Percentiles rank a stretch among this genome's conserved stretches.
These are phyloP conservation scores for Auanema sp. DNA, from an alignment of 2,888 invertebrate genomes.

Conservation along the genomic window DNA sequence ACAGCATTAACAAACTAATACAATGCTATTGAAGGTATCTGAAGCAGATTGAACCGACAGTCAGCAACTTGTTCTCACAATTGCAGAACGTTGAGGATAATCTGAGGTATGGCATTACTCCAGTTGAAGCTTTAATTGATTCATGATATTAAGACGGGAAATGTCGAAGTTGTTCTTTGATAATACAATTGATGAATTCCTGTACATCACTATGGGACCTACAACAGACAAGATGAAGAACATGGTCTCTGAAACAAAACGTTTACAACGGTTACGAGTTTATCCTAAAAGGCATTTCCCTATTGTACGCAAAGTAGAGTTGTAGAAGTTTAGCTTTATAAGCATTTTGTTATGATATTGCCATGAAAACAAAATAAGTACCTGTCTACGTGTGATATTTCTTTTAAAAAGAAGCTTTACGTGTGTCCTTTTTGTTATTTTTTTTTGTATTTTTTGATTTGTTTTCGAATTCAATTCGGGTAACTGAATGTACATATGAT, in stretches of 20 bases:
- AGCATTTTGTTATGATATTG: too few relatives aligned
- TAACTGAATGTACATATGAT: too few relatives aligned
- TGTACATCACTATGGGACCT: slow-evolving; percentile 30
- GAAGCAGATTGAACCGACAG: slow-evolving; percentile 30
- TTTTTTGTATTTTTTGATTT: too few relatives aligned
- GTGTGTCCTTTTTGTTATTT: too few relatives aligned
- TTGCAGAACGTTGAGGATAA: slow-evolving; percentile 26
- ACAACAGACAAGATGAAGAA: slow-evolving; percentile 18
- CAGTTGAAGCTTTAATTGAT: slow-evolving; percentile 5
- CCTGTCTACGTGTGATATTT: too few relatives aligned
- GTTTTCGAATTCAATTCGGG: too few relatives aligned
- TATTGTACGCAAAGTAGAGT: slow-evolving; percentile 12
- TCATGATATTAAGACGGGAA: slow-evolving; percentile 38
- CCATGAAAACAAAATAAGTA: too few relatives aligned
- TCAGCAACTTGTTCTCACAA: slow-evolving; percentile 20
- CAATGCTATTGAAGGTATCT: slow-evolving; percentile 31
- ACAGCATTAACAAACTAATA: background rate
- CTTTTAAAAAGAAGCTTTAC: too few relatives aligned
- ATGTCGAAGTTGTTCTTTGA: slow-evolving; percentile 45
- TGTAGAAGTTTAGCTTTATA: too few relatives aligned
- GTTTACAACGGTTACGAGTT: slow-evolving; percentile 20
- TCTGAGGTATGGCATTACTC: slow-evolving; percentile 19
- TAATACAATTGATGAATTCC: slow-evolving; percentile 54
- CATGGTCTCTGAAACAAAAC: slow-evolving; percentile 20
- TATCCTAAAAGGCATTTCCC: slow-evolving; percentile 30